Base-by-base conservation (phyloP, 2,113 vertebrate species). In the Campylomormyrus tamandua region DNA sequence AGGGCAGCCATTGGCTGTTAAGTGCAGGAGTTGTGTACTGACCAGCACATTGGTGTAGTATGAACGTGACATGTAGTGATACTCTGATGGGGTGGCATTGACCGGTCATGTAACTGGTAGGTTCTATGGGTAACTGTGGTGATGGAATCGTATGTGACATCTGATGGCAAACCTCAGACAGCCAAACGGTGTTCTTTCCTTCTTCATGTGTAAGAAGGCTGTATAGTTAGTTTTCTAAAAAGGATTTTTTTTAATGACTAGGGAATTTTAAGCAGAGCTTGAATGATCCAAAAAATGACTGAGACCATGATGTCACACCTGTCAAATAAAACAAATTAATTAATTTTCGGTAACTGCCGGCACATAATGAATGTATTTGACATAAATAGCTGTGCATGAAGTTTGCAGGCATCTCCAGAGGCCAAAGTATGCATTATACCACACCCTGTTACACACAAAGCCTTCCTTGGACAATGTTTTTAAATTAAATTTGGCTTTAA, bases 1-100 rank as follows among this genome's bases (percentile, higher is more conserved):
- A 50, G 45, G 46, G 46, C 21, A n/a, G 83, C 24, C 45, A n/a
- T 31, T 87, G 24, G 58, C 46, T n/a, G 53, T n/a, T 11, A 35
- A 13, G 31, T 90, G 45, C 62, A 92, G 90, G 92, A 91, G 85
- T 90, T 94, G 88, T 90, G 90, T 89, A 90, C 90, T 92, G 62
- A 92, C 91, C 90, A 58, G 80, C 52, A 86, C 88, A 89, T 87
- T 90, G 90, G 50, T 77, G 15, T 56, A 7, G 45, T 21, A 49
- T 35, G 7, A 46, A 27, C 11, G 2, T 89, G 62, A 13, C 35
- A 35, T 77, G 74, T 39, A 80, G 35, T 80, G 13, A 42, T 80
- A 80, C 74, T 42, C 74, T 80, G 74, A 35, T 42, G 74, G 74
- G 35, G 74, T 6, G 31, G 74, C 74, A 17, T 6, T 42, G 35